Evolutionary conservation across 1,140 invertebrate genomes (phyloP).

Genomic region (Pararge aegeria): DNA sequence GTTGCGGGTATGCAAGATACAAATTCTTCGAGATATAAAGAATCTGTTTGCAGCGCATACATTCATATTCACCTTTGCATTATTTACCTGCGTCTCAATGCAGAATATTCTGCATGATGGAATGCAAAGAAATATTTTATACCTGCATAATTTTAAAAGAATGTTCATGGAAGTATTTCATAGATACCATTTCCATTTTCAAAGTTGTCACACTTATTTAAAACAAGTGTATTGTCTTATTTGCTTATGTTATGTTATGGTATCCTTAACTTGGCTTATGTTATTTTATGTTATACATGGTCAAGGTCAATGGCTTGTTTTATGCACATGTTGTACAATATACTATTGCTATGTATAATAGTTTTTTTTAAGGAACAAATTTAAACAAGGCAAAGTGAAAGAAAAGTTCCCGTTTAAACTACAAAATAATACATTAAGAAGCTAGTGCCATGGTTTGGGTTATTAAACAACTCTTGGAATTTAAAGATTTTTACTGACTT

Average conservation of each 20-base stretch:
- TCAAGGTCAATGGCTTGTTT: no score
- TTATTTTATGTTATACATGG: neutral
- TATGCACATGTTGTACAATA: no score
- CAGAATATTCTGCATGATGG: conserved; percentile 44
- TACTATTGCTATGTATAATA: no score
- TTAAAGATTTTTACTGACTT: no score
- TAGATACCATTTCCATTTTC: neutral
- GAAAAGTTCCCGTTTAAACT: no score
- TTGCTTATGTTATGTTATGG: neutral
- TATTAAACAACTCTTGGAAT: no score
- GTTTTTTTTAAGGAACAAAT: no score
- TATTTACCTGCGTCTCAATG: conserved; percentile 61
- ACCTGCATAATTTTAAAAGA: neutral
- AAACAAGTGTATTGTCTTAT: no score
- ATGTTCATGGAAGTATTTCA: neutral
- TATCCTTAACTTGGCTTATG: neutral
- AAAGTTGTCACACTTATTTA: neutral
- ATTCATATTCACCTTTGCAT: conserved; percentile 62
- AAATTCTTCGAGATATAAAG: conserved; percentile 56
- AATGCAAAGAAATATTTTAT: conserved; percentile 6
- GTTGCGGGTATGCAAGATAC: conserved; percentile 56
- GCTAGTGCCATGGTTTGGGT: no score
- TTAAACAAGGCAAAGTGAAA: no score
- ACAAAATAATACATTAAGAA: no score
- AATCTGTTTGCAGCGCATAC: conserved; percentile 57